Percentiles rank a stretch among this genome's conserved stretches.
phyloP scores from a whole-genome alignment of 1,140 invertebrate genomes.

The Thaumetopoea pityocampa region DNA sequence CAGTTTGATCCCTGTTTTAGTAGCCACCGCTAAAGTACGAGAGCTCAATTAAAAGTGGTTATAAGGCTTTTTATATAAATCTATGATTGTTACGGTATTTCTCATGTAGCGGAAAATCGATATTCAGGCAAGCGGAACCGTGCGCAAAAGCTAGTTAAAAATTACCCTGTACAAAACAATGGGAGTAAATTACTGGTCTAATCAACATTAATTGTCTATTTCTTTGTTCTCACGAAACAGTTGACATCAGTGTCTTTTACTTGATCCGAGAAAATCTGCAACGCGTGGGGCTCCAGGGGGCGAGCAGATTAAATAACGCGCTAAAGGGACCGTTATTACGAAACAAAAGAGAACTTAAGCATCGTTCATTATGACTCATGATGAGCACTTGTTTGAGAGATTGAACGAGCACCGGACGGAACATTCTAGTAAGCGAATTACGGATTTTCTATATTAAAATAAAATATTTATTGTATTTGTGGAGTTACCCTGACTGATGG shows the following conservation, averaged over 20 bases:
- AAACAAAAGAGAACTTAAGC: conserved; percentile 19
- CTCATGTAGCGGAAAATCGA: too few relatives aligned
- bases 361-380: conserved; percentile 21
- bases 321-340: conserved; percentile 13
- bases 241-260: conserved; percentile 17
- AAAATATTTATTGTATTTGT: too few relatives aligned
- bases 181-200: conserved; percentile 18
- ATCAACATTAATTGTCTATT: conserved; percentile 21
- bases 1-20: too few relatives aligned
- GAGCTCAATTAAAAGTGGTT: too few relatives aligned
- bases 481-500: too few relatives aligned
- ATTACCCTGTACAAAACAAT: conserved; percentile 12
- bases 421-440: too few relatives aligned
- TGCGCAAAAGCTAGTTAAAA: not conserved
- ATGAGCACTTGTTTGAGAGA: conserved; percentile 7
- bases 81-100: too few relatives aligned
- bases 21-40: too few relatives aligned
- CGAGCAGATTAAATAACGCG: conserved; percentile 21
- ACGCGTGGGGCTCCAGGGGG: conserved; percentile 20
- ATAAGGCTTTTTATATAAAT: too few relatives aligned
- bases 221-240: conserved; percentile 21
- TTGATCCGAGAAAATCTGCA: conserved; percentile 8
- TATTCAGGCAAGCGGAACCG: too few relatives aligned
- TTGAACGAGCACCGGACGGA: not conserved
- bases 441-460: too few relatives aligned